Evolutionary conservation across 2,888 invertebrate species (phyloP), one percentile per base, ranked within the genome.

Genomic region (Germaria angustata): DNA sequence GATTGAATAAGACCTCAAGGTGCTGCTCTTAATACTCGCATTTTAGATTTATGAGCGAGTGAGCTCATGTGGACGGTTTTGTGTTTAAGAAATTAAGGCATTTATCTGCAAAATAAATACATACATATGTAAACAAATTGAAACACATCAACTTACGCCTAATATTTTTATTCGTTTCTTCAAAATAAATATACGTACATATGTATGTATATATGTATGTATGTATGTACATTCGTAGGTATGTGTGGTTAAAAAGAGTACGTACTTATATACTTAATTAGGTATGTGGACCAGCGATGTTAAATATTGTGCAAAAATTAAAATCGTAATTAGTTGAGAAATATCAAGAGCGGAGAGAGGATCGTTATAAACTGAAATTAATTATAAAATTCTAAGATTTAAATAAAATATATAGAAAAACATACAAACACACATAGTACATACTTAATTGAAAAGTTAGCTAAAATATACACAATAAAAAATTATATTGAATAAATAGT

Each of bases 291-390:
- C 15, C 24, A 39, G 49, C 24, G n/a, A 71, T 13, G 36, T 46
- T 34, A 34, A 57, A 46, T 34, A 71, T 22, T 57, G 46, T 49
- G 17, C 36, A 59, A 8, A 59, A 41, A 69, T 44, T 57, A 34
- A 41, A 53, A 68, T 28, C 39, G 51, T 57, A 69, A 69, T 69
- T 57, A 57, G 69, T 57, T 13, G 32, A 44, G 17, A 32, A 46
- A 39, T 7, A 36, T 66, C 22, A 46, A 65, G 46, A 32, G 46
- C n/a, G 13, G 22, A 34, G 24, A 39, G 1, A 55, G 41, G 17
- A n/a, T 9, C 17, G 20, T 17, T 34, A 13, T 22, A 46, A 59
- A 28, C 46, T 15, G 22, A 34, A 71, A 57, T 2, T 24, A 36
- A 55, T 17, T 61, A n/a, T 24, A 44, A 17, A 36, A 65, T 44